A percentile compares a stretch with the other conserved stretches of the same genome.
These are phyloP conservation scores for Drosophila paramelanica DNA, from an alignment of 2,888 invertebrate genomes.

Conservation along the genomic window DNA sequence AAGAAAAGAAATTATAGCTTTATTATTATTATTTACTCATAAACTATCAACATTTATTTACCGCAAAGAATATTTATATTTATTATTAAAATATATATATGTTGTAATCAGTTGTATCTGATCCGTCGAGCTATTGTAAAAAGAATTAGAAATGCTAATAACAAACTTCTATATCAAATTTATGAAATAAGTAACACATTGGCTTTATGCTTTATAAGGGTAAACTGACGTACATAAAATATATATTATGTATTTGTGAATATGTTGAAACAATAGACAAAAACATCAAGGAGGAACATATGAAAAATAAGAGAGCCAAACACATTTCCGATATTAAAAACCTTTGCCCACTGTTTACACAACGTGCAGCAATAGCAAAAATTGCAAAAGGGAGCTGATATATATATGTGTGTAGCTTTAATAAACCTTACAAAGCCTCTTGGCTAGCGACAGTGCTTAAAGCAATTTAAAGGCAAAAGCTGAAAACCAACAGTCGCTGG, in stretches of 20 bases:
- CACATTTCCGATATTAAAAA: constrained; percentile 47
- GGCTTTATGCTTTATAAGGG: no score
- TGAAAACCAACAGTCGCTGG: constrained; percentile 17
- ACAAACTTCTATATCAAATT: no score
- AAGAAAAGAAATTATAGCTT: no score
- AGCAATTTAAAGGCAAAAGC: constrained; percentile 36
- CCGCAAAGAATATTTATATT: no score
- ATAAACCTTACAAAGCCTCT: neutral
- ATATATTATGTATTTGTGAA: constrained; percentile 2
- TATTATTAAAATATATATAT: no score
- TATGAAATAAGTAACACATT: no score
- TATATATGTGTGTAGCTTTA: constrained; percentile 1
- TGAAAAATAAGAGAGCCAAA: constrained; percentile 7
- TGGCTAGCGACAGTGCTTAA: constrained; percentile 18
- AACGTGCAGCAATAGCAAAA: constrained; percentile 53
- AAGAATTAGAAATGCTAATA: no score
- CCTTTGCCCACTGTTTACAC: constrained; percentile 52
- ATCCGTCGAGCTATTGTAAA: no score
- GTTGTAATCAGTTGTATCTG: no score
- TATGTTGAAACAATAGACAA: constrained; percentile 5
- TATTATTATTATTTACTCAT: no score
- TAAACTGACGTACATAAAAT: neutral
- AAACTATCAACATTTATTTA: no score
- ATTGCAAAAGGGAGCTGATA: constrained; percentile 22
- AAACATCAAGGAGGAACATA: constrained; percentile 7